phyloP scores from a whole-genome alignment of 1,140 invertebrate species.

The Drosophila asahinai region DNA sequence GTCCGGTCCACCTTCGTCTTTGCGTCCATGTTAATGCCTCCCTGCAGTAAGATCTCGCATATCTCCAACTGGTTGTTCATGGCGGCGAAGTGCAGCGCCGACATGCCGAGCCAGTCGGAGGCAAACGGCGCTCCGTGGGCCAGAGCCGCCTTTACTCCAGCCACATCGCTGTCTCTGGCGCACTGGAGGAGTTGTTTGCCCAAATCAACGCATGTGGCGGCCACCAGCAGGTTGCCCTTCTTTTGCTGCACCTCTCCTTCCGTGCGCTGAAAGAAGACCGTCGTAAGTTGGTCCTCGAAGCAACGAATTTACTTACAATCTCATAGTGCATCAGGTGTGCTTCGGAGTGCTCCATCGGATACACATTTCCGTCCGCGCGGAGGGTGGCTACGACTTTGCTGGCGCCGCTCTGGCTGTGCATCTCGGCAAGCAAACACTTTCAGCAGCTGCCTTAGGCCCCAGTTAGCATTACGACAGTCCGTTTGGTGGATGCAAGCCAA shows the following conservation, averaged over 20 bases:
- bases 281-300: background rate
- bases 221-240: slow-evolving; percentile 42
- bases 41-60: slow-evolving; percentile 92
- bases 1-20: slow-evolving; percentile 97
- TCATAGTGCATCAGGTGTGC: slow-evolving; percentile 71
- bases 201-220: slow-evolving; percentile 74
- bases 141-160: slow-evolving; percentile 92
- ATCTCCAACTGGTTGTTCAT: slow-evolving; percentile 93
- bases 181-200: slow-evolving; percentile 93
- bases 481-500: slow-evolving; percentile 10
- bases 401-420: slow-evolving; percentile 55
- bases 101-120: slow-evolving; percentile 96
- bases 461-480: slow-evolving; percentile 50
- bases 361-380: slow-evolving; percentile 79
- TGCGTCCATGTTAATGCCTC: slow-evolving; percentile 94
- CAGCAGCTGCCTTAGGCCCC: slow-evolving; percentile 15
- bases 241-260: slow-evolving; percentile 67
- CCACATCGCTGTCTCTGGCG: slow-evolving; percentile 91
- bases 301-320: slow-evolving; percentile 62
- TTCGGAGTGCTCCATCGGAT: slow-evolving; percentile 64
- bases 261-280: slow-evolving; percentile 56
- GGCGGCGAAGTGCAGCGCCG: slow-evolving; percentile 94
- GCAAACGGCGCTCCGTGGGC: slow-evolving; percentile 95
- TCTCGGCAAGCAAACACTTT: slow-evolving; percentile 60
- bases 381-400: slow-evolving; percentile 81